phyloP scores from a whole-genome alignment of 2,113 vertebrate species.

The Isichthys henryi region DNA sequence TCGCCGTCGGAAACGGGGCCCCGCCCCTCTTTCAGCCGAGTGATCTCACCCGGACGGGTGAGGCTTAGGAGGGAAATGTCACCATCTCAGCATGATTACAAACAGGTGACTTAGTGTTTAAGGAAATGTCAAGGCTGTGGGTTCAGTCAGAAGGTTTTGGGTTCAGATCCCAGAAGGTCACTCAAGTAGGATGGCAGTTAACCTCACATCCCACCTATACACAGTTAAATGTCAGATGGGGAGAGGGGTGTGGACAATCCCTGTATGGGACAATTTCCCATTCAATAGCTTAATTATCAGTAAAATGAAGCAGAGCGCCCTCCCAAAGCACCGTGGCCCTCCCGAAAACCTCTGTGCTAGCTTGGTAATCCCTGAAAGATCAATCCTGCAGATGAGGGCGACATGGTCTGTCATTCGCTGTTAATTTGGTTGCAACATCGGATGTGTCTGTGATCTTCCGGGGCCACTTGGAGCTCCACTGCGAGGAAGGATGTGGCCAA shows the following conservation, averaged over 20 bases:
- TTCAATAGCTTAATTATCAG: not conserved
- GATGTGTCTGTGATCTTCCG: not conserved
- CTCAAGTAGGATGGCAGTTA: not conserved
- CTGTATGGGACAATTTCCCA: not conserved
- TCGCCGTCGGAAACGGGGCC: not conserved
- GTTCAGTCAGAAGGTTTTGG: not conserved
- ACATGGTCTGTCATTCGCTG: not conserved
- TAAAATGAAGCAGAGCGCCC: not conserved
- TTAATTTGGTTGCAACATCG: not conserved
- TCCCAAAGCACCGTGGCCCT: not conserved
- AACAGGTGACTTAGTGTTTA: not conserved
- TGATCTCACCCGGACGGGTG: not conserved
- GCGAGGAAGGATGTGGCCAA: not conserved
- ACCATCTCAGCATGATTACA: not conserved
- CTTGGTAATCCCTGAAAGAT: not conserved
- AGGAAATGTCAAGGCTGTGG: not conserved
- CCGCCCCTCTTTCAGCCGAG: not conserved
- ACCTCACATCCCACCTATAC: not conserved
- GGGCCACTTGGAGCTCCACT: not conserved
- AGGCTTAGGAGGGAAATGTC: not conserved
- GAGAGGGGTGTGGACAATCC: not conserved
- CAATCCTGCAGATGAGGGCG: not conserved
- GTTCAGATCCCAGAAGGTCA: not conserved
- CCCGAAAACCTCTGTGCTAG: not conserved
- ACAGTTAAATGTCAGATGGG: not conserved